Evolutionary conservation across 2,888 invertebrate species (phyloP).

Genomic region (Drosophila barbarae): DNA sequence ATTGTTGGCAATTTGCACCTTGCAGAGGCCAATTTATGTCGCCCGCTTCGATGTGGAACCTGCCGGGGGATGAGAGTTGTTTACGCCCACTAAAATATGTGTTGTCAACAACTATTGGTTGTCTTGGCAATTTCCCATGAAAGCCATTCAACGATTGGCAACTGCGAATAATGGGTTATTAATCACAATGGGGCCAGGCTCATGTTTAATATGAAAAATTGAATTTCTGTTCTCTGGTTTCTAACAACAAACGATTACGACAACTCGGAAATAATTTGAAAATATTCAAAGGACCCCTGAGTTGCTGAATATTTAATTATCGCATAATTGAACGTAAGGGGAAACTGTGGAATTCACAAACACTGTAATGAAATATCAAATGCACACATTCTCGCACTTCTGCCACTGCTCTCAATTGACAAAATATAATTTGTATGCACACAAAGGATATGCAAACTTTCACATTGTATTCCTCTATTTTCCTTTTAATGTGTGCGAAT

Average conservation of each 20-base stretch:
- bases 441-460: constrained; percentile 64
- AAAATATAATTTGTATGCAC: constrained; percentile 47
- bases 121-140: constrained; percentile 28
- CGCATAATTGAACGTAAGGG: constrained; percentile 41
- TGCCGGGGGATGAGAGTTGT: constrained; percentile 49
- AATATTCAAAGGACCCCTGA: constrained; percentile 56
- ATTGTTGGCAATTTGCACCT: constrained; percentile 71
- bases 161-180: constrained; percentile 21
- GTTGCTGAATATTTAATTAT: constrained; percentile 52
- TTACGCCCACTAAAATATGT: constrained; percentile 52
- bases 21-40: constrained; percentile 66
- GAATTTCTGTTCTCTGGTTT: not conserved
- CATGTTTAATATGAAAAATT: not conserved
- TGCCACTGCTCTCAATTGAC: constrained; percentile 43
- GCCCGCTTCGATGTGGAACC: constrained; percentile 17
- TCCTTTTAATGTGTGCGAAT: constrained; percentile 26
- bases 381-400: constrained; percentile 27
- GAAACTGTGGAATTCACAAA: constrained; percentile 20
- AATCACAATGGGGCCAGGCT: constrained; percentile 12
- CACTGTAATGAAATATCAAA: constrained; percentile 42
- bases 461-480: constrained; percentile 34
- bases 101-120: constrained; percentile 61
- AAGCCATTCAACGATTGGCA: constrained; percentile 28
- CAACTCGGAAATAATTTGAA: constrained; percentile 40
- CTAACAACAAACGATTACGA: constrained; percentile 8